Evolutionary conservation across 2,113 vertebrate species (phyloP).

Genomic region (Albula goreensis): DNA sequence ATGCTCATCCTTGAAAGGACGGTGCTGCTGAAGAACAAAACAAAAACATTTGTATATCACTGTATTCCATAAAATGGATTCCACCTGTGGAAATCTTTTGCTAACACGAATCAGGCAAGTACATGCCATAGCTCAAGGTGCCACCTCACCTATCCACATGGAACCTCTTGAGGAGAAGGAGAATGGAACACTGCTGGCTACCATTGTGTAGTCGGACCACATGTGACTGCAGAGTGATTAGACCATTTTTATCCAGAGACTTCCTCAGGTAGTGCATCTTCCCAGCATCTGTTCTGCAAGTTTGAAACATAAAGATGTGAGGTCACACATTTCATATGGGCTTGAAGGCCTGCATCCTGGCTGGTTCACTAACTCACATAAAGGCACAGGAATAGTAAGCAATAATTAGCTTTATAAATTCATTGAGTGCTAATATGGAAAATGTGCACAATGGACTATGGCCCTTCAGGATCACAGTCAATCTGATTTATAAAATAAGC

Average conservation of each 20-base stretch:
- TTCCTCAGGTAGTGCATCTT: constrained; percentile 92
- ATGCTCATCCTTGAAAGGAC: no score
- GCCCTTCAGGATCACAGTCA: no score
- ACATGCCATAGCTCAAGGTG: not conserved
- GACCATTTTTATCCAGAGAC: constrained; percentile 78
- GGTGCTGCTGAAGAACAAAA: no score
- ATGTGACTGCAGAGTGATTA: constrained; percentile 88
- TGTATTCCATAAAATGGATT: not conserved
- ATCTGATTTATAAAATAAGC: no score
- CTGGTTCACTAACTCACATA: not conserved
- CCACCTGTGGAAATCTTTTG: not conserved
- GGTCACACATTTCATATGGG: not conserved
- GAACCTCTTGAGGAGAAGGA: constrained; percentile 88
- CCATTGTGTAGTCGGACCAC: constrained; percentile 74
- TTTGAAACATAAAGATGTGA: not conserved
- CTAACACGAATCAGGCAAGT: not conserved
- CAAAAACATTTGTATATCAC: no score
- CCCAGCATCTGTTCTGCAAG: constrained; percentile 83
- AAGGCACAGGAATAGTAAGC: not conserved
- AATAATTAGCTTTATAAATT: not conserved
- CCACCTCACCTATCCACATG: constrained; percentile 82
- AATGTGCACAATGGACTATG: not conserved
- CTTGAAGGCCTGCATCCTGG: not conserved
- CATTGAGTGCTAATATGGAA: not conserved
- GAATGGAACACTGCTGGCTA: constrained; percentile 86